phyloP scores from a whole-genome alignment of 2,113 vertebrate species.

The Megaceryle torquata region DNA sequence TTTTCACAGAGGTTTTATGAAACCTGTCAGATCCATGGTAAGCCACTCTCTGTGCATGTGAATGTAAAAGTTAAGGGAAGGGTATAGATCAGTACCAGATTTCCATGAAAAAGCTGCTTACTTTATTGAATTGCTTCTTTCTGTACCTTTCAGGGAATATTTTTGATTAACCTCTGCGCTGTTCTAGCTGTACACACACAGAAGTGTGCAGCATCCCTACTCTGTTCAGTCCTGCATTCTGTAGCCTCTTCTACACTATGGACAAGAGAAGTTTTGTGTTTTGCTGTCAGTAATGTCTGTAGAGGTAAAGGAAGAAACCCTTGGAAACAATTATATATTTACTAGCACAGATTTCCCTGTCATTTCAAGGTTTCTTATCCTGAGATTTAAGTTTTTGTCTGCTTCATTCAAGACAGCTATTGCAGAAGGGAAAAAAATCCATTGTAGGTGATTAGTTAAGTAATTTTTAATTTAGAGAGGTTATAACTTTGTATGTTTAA shows the following conservation, averaged over 20 bases:
- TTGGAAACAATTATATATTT: neutral
- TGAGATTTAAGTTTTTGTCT: neutral
- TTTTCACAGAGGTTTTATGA: neutral
- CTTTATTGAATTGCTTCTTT: slow-evolving; percentile 14
- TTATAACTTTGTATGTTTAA: neutral
- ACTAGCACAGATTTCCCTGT: neutral
- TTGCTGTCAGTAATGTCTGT: slow-evolving; percentile 7
- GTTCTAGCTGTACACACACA: neutral
- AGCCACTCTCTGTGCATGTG: neutral
- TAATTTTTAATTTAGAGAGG: neutral
- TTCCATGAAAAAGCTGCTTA: neutral
- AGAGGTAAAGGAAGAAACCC: slow-evolving; percentile 12
- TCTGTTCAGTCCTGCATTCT: neutral
- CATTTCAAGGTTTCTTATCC: neutral
- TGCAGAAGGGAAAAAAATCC: neutral
- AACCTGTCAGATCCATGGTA: neutral
- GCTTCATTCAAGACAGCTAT: neutral
- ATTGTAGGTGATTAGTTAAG: neutral
- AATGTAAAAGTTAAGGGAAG: neutral
- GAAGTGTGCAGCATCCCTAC: neutral
- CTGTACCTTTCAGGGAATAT: neutral
- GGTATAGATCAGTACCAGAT: neutral
- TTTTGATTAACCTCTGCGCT: neutral
- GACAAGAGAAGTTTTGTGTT: slow-evolving; percentile 16
- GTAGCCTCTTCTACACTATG: neutral